Percentiles rank a stretch among this genome's conserved stretches.
Conservation (phyloP, 2,113 vertebrate genomes). For the Pterophyllum scalare region DNA sequence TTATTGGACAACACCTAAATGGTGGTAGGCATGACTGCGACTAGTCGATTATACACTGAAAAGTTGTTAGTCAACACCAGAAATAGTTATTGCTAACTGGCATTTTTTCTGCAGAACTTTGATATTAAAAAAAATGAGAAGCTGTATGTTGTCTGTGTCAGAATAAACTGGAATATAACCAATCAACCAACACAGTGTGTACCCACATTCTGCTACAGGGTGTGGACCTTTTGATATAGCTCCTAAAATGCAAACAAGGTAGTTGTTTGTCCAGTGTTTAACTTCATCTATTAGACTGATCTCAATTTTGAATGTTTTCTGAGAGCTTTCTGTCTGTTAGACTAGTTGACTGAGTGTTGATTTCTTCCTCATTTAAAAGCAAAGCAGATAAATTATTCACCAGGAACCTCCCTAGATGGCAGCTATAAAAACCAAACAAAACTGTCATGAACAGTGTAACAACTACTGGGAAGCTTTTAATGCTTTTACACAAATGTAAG, state of each 20-base stretch:
- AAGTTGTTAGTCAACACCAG: background rate
- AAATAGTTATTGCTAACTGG: background rate
- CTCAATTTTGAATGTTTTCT: background rate
- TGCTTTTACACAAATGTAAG: conserved; percentile 3
- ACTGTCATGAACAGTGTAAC: background rate
- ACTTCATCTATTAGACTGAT: background rate
- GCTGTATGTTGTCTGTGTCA: background rate
- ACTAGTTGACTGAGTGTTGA: background rate
- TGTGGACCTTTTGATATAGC: no score
- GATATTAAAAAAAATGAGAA: background rate
- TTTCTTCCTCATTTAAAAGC: no score
- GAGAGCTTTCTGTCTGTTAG: background rate
- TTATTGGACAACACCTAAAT: background rate
- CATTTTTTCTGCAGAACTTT: background rate
- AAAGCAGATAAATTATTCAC: background rate
- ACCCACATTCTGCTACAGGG: no score
- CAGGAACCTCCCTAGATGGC: background rate
- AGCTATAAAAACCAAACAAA: background rate
- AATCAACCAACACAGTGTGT: no score
- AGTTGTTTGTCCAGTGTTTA: background rate
- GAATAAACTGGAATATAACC: background rate
- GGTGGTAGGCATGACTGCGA: background rate
- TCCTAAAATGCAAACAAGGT: no score
- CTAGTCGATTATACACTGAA: background rate
- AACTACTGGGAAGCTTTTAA: background rate